These are phyloP conservation scores for Andrena trimmerana DNA, from an alignment of 2,888 invertebrate genomes.

Conservation along the genomic window DNA sequence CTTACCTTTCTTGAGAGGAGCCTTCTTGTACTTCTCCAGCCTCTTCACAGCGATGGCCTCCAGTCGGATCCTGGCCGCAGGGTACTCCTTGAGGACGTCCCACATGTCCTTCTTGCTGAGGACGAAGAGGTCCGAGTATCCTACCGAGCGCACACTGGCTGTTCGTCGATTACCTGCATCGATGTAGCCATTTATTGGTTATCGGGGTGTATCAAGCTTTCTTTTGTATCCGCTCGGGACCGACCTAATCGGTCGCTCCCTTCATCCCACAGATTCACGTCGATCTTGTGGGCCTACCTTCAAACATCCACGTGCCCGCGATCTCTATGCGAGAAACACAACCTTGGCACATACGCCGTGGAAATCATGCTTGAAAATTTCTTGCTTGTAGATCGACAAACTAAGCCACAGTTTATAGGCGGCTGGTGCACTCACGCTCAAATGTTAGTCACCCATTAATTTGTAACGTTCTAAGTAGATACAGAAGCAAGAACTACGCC, in stretches of 20 bases:
- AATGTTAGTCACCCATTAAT: too few relatives aligned
- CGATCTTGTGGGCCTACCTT: constrained; percentile 22
- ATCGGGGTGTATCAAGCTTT: constrained; percentile 80
- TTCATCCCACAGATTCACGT: constrained; percentile 23
- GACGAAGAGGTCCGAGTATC: constrained; percentile 99
- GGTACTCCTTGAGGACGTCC: constrained; percentile 99
- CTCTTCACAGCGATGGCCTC: constrained; percentile 99
- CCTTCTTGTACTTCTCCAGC: constrained; percentile 98
- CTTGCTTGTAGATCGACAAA: constrained; percentile 1
- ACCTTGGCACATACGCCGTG: constrained; percentile 16
- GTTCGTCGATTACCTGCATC: constrained; percentile 97
- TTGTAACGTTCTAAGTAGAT: too few relatives aligned
- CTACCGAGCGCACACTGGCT: constrained; percentile 98
- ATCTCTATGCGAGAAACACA: constrained; percentile 20
- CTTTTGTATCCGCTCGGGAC: constrained; percentile 69
- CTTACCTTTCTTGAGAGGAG: constrained; percentile 96
- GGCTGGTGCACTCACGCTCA: not conserved
- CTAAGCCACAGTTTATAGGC: constrained; percentile 6
- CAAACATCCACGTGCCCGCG: not conserved
- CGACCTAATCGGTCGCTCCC: constrained; percentile 55
- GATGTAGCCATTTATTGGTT: constrained; percentile 85
- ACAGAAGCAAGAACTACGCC: too few relatives aligned
- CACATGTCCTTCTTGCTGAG: constrained; percentile 99
- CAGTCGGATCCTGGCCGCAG: constrained; percentile 96
- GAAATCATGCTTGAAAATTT: constrained; percentile 46